These are phyloP conservation scores for Andrena chrysosceles DNA, from an alignment of 2,888 invertebrate species.

Conservation along the genomic window DNA sequence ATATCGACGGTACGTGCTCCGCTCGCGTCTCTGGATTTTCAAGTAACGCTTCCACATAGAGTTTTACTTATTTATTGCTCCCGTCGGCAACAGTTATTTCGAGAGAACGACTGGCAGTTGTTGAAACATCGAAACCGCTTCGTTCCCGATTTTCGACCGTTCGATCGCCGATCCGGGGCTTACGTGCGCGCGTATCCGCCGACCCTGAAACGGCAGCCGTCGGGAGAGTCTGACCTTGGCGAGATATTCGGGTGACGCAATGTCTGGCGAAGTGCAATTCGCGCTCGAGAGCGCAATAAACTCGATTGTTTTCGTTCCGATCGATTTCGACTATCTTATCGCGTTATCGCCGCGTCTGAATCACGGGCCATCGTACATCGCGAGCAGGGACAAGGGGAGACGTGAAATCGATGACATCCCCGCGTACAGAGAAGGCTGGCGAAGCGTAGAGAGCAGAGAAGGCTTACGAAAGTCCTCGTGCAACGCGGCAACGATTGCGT, in stretches of 20 bases:
- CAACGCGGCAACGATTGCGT: slow-evolving; percentile 68
- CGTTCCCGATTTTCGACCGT: not conserved
- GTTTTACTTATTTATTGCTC: no score
- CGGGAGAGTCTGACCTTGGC: slow-evolving; percentile 53
- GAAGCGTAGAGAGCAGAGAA: slow-evolving; percentile 11
- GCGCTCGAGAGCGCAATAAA: slow-evolving; percentile 55
- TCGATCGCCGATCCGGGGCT: not conserved
- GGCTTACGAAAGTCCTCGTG: slow-evolving; percentile 64
- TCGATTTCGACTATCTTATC: slow-evolving; percentile 36
- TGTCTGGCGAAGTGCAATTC: slow-evolving; percentile 36
- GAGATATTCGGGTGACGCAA: slow-evolving; percentile 63
- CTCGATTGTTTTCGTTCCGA: slow-evolving; percentile 59
- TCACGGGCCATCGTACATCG: not conserved
- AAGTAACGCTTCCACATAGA: no score
- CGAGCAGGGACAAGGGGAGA: not conserved
- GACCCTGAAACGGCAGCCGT: slow-evolving; percentile 45
- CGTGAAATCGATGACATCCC: not conserved
- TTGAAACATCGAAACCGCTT: not conserved
- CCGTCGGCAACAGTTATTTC: not conserved
- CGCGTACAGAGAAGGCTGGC: no score
- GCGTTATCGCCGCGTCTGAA: slow-evolving; percentile 12
- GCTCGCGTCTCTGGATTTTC: not conserved
- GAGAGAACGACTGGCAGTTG: not conserved
- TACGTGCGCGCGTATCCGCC: not conserved
- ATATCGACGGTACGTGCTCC: slow-evolving; percentile 2